These are phyloP conservation scores for Drosophila eugracilis DNA, from an alignment of 1,140 invertebrate genomes.

Conservation along the genomic window DNA sequence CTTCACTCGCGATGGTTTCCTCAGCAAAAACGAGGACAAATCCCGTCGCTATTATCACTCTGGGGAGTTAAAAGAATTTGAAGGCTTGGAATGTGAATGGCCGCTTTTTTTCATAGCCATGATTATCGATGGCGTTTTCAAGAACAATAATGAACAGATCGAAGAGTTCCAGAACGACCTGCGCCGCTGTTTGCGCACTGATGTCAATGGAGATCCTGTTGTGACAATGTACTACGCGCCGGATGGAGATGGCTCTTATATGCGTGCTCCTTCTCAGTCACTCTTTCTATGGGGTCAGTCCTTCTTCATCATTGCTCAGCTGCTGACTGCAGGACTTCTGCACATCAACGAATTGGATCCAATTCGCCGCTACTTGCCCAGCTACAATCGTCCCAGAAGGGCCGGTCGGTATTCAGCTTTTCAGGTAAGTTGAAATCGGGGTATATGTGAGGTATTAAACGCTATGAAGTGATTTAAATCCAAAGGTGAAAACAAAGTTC, in stretches of 20 bases:
- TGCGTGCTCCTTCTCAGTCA: constrained; percentile 75
- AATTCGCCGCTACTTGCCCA: constrained; percentile 97
- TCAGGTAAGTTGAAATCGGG: constrained; percentile 89
- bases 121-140: constrained; percentile 98
- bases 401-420: constrained; percentile 98
- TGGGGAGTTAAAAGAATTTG: constrained; percentile 94
- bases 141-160: constrained; percentile 94
- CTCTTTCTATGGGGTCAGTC: constrained; percentile 96
- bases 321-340: constrained; percentile 94
- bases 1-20: constrained; percentile 98
- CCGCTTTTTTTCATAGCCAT: constrained; percentile 98
- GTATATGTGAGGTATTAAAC: background rate
- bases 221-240: constrained; percentile 95
- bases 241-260: constrained; percentile 87
- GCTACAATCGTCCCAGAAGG: constrained; percentile 95
- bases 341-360: constrained; percentile 98
- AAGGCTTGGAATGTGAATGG: constrained; percentile 99
- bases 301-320: constrained; percentile 96
- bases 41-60: constrained; percentile 87
- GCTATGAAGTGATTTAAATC: constrained; percentile 34
- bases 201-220: constrained; percentile 93
- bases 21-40: constrained; percentile 94
- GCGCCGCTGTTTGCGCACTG: constrained; percentile 90
- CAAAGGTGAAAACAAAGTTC: background rate
- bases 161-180: constrained; percentile 95